phyloP scores from a whole-genome alignment of 2,113 vertebrate genomes.

The Andinoacara biseriatus region DNA sequence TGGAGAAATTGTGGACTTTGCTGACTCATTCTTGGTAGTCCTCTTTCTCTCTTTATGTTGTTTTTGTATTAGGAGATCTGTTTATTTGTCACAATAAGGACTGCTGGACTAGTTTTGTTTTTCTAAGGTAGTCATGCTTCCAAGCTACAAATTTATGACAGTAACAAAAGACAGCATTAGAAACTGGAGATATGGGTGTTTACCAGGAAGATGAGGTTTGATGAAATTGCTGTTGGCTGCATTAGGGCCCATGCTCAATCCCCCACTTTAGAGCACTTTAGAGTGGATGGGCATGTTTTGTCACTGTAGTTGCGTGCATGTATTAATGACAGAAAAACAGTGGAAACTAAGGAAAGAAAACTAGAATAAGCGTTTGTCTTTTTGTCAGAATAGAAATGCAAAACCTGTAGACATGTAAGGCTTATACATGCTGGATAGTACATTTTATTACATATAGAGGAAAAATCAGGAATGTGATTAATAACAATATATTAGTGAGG shows the following conservation, averaged over 20 bases:
- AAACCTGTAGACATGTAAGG: too few relatives aligned
- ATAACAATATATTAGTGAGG: too few relatives aligned
- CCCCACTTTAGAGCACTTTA: neutral
- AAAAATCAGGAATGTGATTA: too few relatives aligned
- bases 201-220: neutral
- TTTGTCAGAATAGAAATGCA: neutral
- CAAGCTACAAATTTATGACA: neutral
- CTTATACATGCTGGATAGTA: too few relatives aligned
- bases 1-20: neutral
- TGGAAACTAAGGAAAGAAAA: neutral
- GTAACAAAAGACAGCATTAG: neutral
- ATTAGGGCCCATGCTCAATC: neutral
- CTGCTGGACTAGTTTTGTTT: neutral
- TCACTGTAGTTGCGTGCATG: too few relatives aligned
- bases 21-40: neutral
- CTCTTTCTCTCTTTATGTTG: neutral
- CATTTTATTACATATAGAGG: too few relatives aligned
- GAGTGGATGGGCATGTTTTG: rapidly evolving
- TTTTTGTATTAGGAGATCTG: neutral
- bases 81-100: rapidly evolving
- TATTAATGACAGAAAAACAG: too few relatives aligned
- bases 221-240: neutral
- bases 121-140: neutral
- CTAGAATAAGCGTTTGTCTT: neutral
- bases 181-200: neutral